Conservation (phyloP, 1,140 invertebrate species). For the Gryon sp. region DNA sequence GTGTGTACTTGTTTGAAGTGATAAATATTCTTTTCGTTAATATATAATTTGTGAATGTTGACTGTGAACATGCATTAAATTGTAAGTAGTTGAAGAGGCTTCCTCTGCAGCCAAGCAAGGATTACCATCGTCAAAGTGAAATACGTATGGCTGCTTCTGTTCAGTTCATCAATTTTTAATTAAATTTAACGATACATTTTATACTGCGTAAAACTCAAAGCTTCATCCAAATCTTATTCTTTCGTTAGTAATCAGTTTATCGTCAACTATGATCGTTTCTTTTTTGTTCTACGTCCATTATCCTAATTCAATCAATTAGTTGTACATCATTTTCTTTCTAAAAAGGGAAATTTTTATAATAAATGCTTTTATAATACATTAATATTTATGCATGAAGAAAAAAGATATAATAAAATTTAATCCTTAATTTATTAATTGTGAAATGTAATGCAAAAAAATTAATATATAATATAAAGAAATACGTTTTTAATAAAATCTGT, state of each 20-base stretch:
- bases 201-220: conserved; percentile 19
- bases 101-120: conserved; percentile 30
- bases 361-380: too few species aligned
- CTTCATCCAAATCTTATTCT: conserved; percentile 6
- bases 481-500: too few species aligned
- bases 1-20: background rate
- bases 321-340: too few species aligned
- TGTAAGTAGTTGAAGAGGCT: conserved; percentile 45
- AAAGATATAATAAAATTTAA: too few species aligned
- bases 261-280: background rate
- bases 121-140: conserved; percentile 48
- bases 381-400: too few species aligned
- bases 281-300: conserved; percentile 1
- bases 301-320: too few species aligned
- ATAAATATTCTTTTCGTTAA: conserved; percentile 12
- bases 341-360: too few species aligned
- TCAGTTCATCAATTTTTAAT: conserved; percentile 30
- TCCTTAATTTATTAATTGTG: too few species aligned
- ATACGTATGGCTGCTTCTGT: conserved; percentile 49
- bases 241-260: conserved; percentile 27
- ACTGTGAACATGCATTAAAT: conserved; percentile 26
- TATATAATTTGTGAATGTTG: conserved; percentile 1
- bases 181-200: conserved; percentile 48
- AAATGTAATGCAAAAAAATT: too few species aligned
- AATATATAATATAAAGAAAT: too few species aligned